Evolutionary conservation across 2,113 vertebrate genomes (phyloP).

Genomic region (Zosterops borbonicus): DNA sequence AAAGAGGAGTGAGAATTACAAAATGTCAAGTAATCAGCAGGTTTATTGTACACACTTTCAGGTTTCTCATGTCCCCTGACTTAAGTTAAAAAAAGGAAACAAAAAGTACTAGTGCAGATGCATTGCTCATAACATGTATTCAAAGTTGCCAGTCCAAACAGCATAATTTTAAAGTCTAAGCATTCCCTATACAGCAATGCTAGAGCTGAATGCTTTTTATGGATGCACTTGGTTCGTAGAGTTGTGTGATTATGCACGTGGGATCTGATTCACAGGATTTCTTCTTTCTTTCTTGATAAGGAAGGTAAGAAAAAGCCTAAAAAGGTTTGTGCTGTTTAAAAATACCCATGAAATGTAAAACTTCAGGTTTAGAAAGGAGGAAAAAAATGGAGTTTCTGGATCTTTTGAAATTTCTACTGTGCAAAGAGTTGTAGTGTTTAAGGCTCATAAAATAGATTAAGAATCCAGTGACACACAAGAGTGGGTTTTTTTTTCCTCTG

Average conservation of each 20-base stretch:
- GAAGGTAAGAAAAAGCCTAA: slow-evolving; percentile 2
- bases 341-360: slow-evolving; percentile 23
- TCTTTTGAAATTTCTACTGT: slow-evolving; percentile 29
- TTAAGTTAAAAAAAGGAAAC: neutral
- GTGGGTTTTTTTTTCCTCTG: neutral
- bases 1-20: neutral
- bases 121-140: slow-evolving; percentile 25
- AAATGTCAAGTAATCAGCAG: neutral
- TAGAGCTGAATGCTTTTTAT: slow-evolving; percentile 51
- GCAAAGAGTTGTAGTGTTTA: slow-evolving; percentile 42
- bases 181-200: slow-evolving; percentile 51
- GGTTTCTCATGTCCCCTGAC: neutral
- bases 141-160: slow-evolving; percentile 57
- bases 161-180: slow-evolving; percentile 38
- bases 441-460: slow-evolving; percentile 53
- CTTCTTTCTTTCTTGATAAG: slow-evolving; percentile 35
- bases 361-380: neutral
- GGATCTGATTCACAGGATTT: slow-evolving; percentile 56
- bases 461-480: neutral
- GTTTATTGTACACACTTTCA: neutral
- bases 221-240: neutral
- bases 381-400: neutral
- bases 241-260: slow-evolving; percentile 51
- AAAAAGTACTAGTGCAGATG: neutral
- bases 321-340: slow-evolving; percentile 32